Evolutionary conservation across 1,140 invertebrate species (phyloP), one percentile per base, ranked within the genome.

Genomic region (Diorhabda sublineata): DNA sequence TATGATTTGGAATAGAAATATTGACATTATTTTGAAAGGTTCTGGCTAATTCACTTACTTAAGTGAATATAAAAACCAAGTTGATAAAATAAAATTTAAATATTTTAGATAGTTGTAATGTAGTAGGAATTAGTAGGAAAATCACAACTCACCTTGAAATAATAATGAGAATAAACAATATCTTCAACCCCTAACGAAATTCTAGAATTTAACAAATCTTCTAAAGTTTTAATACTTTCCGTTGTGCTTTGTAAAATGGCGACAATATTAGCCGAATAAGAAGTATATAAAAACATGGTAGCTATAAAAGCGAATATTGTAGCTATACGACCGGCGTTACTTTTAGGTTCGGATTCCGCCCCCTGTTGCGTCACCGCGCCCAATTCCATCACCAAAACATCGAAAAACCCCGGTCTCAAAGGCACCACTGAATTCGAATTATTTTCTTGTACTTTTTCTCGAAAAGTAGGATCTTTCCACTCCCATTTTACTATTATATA

Each of bases 291-390:
- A 66, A 79, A 80, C 65, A 77, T 77, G 5, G 79, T 74, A 26
- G 72, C 62, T 4, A 76, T 59, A 52, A 81, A 79, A 0, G 76
- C 57, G 26, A 79, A 65, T 45, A 80, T 73, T 3, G 72, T 77
- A 2, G 76, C 71, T 41, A 80, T 77, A 58, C 74, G 74, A 6
- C 77, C 80, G 3, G 79, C 68, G 5, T 78, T 77, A 66, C 84
- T 83, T 81, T 82, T 83, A 0, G 85, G 78, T 73, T 85, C 83
- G 3, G 79, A 77, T 58, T 81, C 75, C 58, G 81, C 83, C 9
- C 85, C 86, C 78, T 87, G 86, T 76, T 87, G 86, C 70, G 83
- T 85, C 2, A 84, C 78, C 9, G 84, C 84, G 4, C 84, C 84
- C 68, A 85, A 82, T 66, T 83, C 82, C 67, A 86, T 75, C 45